Evolutionary conservation across 2,888 invertebrate species (phyloP).

Genomic region (Melipona beecheii): DNA sequence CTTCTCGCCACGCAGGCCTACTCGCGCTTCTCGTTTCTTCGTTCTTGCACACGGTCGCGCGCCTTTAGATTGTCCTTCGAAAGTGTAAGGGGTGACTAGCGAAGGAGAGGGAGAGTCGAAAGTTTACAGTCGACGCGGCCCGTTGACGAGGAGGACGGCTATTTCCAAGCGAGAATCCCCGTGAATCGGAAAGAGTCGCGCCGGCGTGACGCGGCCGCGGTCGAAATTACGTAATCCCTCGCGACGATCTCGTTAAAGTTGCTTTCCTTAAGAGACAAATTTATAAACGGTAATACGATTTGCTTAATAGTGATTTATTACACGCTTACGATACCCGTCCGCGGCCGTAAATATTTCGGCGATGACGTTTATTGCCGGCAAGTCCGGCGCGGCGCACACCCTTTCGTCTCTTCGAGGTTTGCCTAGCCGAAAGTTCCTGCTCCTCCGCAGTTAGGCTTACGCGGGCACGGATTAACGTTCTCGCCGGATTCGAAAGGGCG

Average conservation of each 20-base stretch:
- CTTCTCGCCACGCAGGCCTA: background rate
- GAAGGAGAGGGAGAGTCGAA: background rate
- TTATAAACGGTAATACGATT: slow-evolving; percentile 70
- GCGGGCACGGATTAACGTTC: slow-evolving; percentile 19
- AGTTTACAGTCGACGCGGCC: slow-evolving; percentile 6
- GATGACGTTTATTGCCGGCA: slow-evolving; percentile 60
- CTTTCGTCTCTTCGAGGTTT: slow-evolving; percentile 41
- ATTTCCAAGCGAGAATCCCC: slow-evolving; percentile 27
- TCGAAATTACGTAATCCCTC: slow-evolving; percentile 59
- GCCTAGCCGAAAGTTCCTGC: slow-evolving; percentile 16
- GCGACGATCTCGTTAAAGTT: slow-evolving; percentile 69
- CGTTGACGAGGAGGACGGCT: slow-evolving; percentile 20
- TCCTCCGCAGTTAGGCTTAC: slow-evolving; percentile 21
- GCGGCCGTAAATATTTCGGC: slow-evolving; percentile 62
- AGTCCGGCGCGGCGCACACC: slow-evolving; percentile 45
- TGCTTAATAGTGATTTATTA: slow-evolving; percentile 72
- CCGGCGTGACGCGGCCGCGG: slow-evolving; percentile 23
- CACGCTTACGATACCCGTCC: slow-evolving; percentile 53
- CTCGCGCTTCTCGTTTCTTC: background rate
- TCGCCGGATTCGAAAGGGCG: background rate
- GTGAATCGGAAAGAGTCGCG: slow-evolving; percentile 18
- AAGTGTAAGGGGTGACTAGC: background rate
- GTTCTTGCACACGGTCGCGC: background rate
- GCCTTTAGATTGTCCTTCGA: background rate
- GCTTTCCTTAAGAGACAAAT: slow-evolving; percentile 54